phyloP scores from a whole-genome alignment of 2,113 vertebrate species.

The Ammodytes dubius region DNA sequence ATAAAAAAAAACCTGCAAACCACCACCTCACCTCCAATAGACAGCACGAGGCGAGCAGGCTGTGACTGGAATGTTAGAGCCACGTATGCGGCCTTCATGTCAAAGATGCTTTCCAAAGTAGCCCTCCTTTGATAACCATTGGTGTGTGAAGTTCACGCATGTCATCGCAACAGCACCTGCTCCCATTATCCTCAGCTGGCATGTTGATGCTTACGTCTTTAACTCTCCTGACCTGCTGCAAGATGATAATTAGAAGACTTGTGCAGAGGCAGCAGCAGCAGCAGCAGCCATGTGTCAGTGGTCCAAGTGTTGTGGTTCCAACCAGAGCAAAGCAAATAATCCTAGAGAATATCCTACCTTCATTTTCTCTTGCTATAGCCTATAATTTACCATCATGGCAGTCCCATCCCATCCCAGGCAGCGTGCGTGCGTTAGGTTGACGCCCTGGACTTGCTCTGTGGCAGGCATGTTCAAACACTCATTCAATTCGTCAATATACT shows the following conservation, averaged over 20 bases:
- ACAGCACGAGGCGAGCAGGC: slow-evolving; percentile 42
- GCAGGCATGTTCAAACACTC: slow-evolving; percentile 59
- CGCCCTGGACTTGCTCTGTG: slow-evolving; percentile 21
- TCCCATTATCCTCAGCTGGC: slow-evolving; percentile 49
- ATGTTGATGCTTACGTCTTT: slow-evolving; percentile 65
- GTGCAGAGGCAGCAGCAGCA: background rate
- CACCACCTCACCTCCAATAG: slow-evolving; percentile 45
- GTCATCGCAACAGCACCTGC: slow-evolving; percentile 63
- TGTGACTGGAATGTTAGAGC: slow-evolving; percentile 64
- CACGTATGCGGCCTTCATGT: slow-evolving; percentile 65
- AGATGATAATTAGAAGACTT: slow-evolving; percentile 56
- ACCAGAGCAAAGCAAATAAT: slow-evolving; percentile 14
- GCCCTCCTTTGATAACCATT: slow-evolving; percentile 71
- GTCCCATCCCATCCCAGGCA: slow-evolving; percentile 4
- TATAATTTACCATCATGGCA: slow-evolving; percentile 55
- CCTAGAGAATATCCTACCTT: slow-evolving; percentile 17
- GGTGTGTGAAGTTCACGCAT: slow-evolving; percentile 57
- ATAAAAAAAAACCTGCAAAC: slow-evolving; percentile 27
- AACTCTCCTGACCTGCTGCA: slow-evolving; percentile 3
- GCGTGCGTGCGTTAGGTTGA: background rate
- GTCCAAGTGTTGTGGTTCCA: slow-evolving; percentile 13
- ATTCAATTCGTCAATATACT: slow-evolving; percentile 62
- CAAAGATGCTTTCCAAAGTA: slow-evolving; percentile 62
- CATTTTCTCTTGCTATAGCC: slow-evolving; percentile 28
- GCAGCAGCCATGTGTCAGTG: background rate